These are phyloP conservation scores for Fratercula arctica DNA, from an alignment of 2,797 vertebrate species.

Conservation along the genomic window DNA sequence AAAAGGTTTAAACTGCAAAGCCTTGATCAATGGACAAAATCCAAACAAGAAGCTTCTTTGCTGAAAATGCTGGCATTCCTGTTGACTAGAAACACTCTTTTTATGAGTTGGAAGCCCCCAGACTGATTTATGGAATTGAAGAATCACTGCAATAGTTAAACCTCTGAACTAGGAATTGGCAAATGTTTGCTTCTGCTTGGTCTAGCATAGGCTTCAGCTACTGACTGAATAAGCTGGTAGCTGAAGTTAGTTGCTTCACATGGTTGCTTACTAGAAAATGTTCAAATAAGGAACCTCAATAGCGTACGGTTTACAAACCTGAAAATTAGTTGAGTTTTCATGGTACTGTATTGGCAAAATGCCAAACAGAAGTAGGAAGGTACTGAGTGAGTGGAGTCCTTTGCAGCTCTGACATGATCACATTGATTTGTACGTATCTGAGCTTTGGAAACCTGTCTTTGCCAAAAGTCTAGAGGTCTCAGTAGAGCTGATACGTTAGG, in stretches of 20 bases:
- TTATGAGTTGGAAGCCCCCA: neutral
- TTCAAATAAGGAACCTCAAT: neutral
- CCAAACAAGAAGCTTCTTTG: neutral
- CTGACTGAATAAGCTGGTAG: neutral
- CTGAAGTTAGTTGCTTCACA: neutral
- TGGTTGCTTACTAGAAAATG: neutral
- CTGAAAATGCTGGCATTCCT: neutral
- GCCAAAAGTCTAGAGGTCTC: neutral
- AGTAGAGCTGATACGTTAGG: rapidly evolving
- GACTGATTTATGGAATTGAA: neutral
- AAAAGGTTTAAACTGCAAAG: neutral
- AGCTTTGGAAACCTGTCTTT: neutral
- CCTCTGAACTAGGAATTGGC: neutral
- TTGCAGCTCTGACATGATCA: neutral
- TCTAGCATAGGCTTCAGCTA: neutral
- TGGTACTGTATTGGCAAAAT: neutral
- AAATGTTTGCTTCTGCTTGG: neutral
- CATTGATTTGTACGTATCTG: rapidly evolving
- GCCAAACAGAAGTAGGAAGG: neutral
- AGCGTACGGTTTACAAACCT: rapidly evolving
- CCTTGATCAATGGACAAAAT: neutral
- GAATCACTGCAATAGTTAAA: neutral
- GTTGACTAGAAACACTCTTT: neutral
- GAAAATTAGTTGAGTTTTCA: neutral
- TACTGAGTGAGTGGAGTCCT: neutral